These are phyloP conservation scores for Resseliella maxima DNA, from an alignment of 2,888 invertebrate species.

Conservation along the genomic window DNA sequence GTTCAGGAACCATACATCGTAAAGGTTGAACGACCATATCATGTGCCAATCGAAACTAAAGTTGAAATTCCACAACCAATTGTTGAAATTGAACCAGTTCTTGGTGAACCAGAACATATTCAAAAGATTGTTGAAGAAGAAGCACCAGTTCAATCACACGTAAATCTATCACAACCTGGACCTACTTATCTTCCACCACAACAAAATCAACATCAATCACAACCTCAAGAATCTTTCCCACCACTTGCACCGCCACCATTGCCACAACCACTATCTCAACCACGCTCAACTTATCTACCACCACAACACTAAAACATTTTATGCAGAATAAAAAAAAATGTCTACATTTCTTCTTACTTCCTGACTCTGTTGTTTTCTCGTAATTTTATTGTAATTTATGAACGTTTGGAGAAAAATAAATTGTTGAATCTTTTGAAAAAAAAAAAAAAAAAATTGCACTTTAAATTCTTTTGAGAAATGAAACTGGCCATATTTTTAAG, in stretches of 20 bases:
- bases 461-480: too few relatives aligned
- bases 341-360: background rate
- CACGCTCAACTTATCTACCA: background rate
- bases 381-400: background rate
- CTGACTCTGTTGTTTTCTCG: background rate
- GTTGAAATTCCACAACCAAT: background rate
- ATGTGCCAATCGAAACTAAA: background rate
- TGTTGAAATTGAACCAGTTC: slow-evolving; percentile 8
- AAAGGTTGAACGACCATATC: background rate
- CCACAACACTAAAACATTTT: background rate
- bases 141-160: background rate
- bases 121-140: background rate
- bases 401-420: background rate
- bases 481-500: too few relatives aligned
- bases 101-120: background rate
- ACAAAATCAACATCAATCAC: background rate
- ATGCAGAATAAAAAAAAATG: background rate
- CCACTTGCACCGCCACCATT: background rate
- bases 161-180: background rate
- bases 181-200: background rate
- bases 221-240: background rate
- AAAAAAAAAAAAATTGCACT: background rate
- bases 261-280: background rate
- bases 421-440: background rate
- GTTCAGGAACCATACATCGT: background rate